Base-by-base conservation (phyloP, 2,888 invertebrate species). In the Amblyteles armatorius region DNA sequence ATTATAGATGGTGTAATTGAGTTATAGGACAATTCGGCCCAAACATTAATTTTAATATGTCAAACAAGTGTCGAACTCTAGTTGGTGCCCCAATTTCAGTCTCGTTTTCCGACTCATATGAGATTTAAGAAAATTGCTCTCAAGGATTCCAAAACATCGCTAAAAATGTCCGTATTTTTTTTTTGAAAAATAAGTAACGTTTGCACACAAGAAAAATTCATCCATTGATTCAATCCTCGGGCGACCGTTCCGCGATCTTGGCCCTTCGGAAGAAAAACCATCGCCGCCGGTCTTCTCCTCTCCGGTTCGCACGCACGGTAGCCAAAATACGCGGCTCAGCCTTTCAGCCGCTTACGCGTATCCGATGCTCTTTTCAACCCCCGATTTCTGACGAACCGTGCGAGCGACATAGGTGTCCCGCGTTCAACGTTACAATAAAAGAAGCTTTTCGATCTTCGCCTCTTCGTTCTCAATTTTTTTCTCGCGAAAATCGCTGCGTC, bases 401-500 rank as follows among this genome's bases (percentile, higher is more conserved):
- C 71, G n/a, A 57, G 40, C 3, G 19, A 5, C 16, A 60, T 57
- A 74, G 22, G 57, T 33, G 44, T 78, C 29, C 68, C 69, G 52
- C 13, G 13, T 3, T 67, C 40, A 0, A 11, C 26, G 55, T 11
- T 36, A 9, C 57, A 22, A 73, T 55, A 44, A 44, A 44, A 69
- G 78, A 80, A 80, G 73, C 81, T 85, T 79, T 82, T 79, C 74
- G 69, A 71, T 71, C 67, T 36, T 29, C 36, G 4, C 26, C 44
- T 71, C 63, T 36, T 78, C 29, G 73, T 73, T 79, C 60, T 3
- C 44, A 7, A n/a, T 22, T 7, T 40, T 55, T 36, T 50, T 50
- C 33, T 36, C 52, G 36, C 48, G 52, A 40, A 57, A 48, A 40
- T 44, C 67, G 26, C 11, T 19, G 11, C 67, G 52, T 40, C 16